Base-by-base conservation (phyloP, 2,113 vertebrate genomes). In the Sardina pilchardus region DNA sequence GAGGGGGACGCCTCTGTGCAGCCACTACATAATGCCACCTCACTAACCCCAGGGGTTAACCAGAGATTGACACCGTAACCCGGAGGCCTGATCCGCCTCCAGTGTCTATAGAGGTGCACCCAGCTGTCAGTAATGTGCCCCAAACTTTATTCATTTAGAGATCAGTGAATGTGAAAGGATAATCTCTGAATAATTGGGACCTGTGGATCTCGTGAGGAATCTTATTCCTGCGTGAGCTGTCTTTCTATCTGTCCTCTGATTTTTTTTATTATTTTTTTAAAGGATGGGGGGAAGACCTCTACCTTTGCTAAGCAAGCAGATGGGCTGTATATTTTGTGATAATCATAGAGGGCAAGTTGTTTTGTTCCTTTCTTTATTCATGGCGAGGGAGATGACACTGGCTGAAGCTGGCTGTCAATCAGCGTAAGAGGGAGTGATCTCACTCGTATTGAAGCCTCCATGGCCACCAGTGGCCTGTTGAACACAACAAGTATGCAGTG, bases 181-280 rank as follows among this genome's bases (percentile, higher is more conserved):
- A 97, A 98, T 97, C 97, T 97, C 95, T 96, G 97, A 97, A 97
- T 97, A 96, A 98, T 96, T 97, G 96, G 95, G 95, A 95, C 89
- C 96, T 94, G 92, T 94, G 93, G 95, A 96, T n/a, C 95, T 96
- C 95, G 30, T 91, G 94, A 94, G 96, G 93, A 96, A 96, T 96
- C 94, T 94, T 93, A 93, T 90, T 89, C 84, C 87, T 88, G 82
- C 87, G 87, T 88, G 88, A 88, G 86, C 91, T 88, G 92, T 91
- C 89, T 92, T 88, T 67, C 87, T 71, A 85, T 88, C 87, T 86
- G 78, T 89, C 89, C 85, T 59, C 89, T 91, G 92, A 87, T 93
- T 86, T 86, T 90, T 86, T n/a, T n/a, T n/a, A n/a, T n/a, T 87
- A 87, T 36, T 75, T 36, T 34, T 34, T 78, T 36, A 5, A 78